Evolutionary conservation across 2,888 invertebrate genomes (phyloP).

Genomic region (Trissoscelio sp.): DNA sequence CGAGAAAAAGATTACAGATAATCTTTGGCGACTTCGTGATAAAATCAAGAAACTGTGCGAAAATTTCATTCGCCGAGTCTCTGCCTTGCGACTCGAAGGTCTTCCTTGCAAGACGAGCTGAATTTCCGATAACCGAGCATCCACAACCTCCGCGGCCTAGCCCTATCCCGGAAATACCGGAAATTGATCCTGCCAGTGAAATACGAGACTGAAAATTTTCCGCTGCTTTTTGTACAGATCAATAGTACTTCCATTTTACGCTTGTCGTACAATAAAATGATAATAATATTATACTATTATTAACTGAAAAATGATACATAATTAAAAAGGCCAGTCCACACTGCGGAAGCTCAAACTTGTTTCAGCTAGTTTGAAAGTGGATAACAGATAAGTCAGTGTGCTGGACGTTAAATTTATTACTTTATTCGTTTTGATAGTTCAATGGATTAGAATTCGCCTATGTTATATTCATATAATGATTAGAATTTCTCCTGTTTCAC

Average conservation of each 20-base stretch:
- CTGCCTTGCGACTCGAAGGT: conserved; percentile 46
- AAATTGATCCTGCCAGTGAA: conserved; percentile 70
- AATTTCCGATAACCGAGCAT: conserved; percentile 71
- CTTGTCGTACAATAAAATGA: conserved; percentile 45
- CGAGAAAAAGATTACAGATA: conserved; percentile 49
- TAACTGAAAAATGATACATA: conserved; percentile 15
- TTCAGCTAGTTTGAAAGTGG: no score
- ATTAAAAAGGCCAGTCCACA: conserved; percentile 2
- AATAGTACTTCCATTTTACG: conserved; percentile 59
- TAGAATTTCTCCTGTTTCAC: neutral
- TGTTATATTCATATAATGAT: neutral
- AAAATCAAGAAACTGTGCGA: conserved; percentile 65
- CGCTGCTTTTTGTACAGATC: conserved; percentile 60
- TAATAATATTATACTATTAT: conserved; percentile 42
- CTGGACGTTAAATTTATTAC: neutral
- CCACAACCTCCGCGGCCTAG: conserved; percentile 62
- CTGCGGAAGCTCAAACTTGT: no score
- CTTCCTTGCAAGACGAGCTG: conserved; percentile 63
- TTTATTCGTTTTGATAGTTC: neutral
- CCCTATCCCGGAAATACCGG: conserved; percentile 67
- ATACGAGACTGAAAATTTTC: conserved; percentile 69
- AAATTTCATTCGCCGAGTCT: conserved; percentile 60
- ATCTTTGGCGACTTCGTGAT: conserved; percentile 58
- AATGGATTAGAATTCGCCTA: neutral
- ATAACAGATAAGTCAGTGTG: neutral